A percentile compares a stretch with the other conserved stretches of the same genome.
Evolutionary conservation across 2,888 invertebrate species (phyloP).

Genomic region (Ceraclea dissimilis): DNA sequence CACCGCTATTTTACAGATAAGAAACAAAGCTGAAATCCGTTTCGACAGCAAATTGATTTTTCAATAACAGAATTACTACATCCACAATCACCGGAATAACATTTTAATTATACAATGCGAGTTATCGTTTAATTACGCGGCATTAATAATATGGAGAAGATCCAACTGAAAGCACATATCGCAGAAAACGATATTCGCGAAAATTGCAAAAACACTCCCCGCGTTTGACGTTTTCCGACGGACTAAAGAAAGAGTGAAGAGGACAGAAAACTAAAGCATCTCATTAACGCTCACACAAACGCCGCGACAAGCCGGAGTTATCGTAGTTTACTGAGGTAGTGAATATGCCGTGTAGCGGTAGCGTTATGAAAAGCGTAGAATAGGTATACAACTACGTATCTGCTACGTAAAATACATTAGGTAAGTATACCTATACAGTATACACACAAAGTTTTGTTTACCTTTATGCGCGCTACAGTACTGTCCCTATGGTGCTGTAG

Average conservation of each 20-base stretch:
- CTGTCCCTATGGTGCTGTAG: not conserved
- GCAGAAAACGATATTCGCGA: not conserved
- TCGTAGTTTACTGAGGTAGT: not conserved
- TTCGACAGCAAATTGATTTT: not conserved
- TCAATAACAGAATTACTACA: not conserved
- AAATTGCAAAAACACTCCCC: slow-evolving; percentile 1
- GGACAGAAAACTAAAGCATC: not conserved
- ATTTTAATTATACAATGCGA: not conserved
- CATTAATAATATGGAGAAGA: not conserved
- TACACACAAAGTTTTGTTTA: not conserved
- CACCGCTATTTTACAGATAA: not conserved
- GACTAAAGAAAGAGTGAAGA: not conserved
- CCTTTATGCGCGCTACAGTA: not conserved
- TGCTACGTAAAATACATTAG: too few species aligned
- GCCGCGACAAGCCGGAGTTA: not conserved
- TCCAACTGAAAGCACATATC: not conserved
- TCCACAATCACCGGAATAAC: not conserved
- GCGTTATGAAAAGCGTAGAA: too few species aligned
- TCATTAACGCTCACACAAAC: not conserved
- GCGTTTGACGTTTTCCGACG: slow-evolving; percentile 2
- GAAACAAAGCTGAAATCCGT: not conserved
- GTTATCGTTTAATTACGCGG: too few species aligned
- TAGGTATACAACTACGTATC: too few species aligned
- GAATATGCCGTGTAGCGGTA: too few species aligned
- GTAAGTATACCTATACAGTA: not conserved